Percentiles rank a stretch among this genome's conserved stretches.
phyloP scores from a whole-genome alignment of 1,140 invertebrate species.

The Anadara kagoshimensis region DNA sequence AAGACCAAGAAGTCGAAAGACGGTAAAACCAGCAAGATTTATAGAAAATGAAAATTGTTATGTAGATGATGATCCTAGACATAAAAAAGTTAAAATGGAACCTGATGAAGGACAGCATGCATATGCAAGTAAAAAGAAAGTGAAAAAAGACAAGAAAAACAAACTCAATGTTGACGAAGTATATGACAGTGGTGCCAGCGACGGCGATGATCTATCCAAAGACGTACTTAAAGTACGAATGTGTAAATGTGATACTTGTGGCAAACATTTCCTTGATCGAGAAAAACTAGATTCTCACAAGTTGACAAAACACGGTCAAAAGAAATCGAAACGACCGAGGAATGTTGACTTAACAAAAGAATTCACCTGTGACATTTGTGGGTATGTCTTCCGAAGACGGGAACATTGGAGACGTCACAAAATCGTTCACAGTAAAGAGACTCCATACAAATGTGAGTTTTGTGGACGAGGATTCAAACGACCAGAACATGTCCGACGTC shows the following conservation, averaged over 20 bases:
- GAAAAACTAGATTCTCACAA: slow-evolving; percentile 24
- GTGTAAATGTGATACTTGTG: slow-evolving; percentile 32
- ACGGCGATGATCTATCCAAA: slow-evolving; percentile 15
- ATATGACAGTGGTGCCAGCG: slow-evolving; percentile 25
- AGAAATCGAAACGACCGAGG: background rate
- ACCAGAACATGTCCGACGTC: slow-evolving; percentile 28
- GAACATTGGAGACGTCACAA: slow-evolving; percentile 33
- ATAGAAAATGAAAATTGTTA: too few species aligned
- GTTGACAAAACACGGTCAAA: background rate
- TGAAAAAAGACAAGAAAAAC: slow-evolving; percentile 8
- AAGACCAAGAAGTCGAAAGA: too few species aligned
- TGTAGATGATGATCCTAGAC: too few species aligned
- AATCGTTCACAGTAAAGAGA: slow-evolving; percentile 18
- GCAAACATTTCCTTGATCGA: slow-evolving; percentile 31
- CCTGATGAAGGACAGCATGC: too few species aligned
- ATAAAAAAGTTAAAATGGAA: too few species aligned
- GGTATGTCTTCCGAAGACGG: slow-evolving; percentile 24
- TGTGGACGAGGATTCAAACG: slow-evolving; percentile 26
- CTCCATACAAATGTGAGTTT: slow-evolving; percentile 18
- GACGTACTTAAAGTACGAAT: slow-evolving; percentile 30
- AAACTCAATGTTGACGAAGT: slow-evolving; percentile 32
- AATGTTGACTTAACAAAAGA: background rate
- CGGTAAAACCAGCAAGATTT: too few species aligned
- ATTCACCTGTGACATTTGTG: slow-evolving; percentile 26
- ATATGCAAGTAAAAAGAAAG: background rate